phyloP scores from a whole-genome alignment of 1,140 invertebrate genomes.

The Drosophila serrata region DNA sequence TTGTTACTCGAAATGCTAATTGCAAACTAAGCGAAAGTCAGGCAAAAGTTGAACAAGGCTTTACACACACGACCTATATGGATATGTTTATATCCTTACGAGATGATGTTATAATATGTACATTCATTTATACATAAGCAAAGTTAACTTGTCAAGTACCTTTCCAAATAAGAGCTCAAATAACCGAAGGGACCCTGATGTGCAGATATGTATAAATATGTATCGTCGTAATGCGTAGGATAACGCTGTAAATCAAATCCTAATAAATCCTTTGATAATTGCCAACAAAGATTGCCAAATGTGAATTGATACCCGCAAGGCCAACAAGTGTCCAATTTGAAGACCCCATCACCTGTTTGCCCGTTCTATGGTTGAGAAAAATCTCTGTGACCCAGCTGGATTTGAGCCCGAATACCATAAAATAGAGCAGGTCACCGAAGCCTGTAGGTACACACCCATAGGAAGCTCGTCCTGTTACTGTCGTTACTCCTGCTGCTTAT shows the following conservation, averaged over 20 bases:
- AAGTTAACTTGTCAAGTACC: slow-evolving; percentile 12
- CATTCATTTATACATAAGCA: slow-evolving; percentile 18
- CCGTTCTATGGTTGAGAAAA: slow-evolving; percentile 8
- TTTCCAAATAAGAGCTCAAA: neutral
- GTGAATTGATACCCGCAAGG: slow-evolving; percentile 12
- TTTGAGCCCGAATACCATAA: neutral
- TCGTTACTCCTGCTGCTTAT: slow-evolving; percentile 25
- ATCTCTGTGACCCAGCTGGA: slow-evolving; percentile 19
- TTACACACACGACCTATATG: slow-evolving; percentile 20
- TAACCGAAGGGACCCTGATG: neutral
- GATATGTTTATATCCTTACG: neutral
- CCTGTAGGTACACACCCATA: slow-evolving; percentile 23
- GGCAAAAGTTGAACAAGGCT: slow-evolving; percentile 37
- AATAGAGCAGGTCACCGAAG: slow-evolving; percentile 45
- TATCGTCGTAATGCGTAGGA: neutral
- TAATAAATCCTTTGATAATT: slow-evolving; percentile 20
- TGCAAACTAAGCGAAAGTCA: slow-evolving; percentile 41
- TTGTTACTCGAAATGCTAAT: slow-evolving; percentile 50
- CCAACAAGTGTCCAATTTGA: slow-evolving; percentile 43
- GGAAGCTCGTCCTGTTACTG: slow-evolving; percentile 29
- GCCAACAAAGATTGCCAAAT: slow-evolving; percentile 7
- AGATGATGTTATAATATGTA: slow-evolving; percentile 1
- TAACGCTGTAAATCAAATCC: slow-evolving; percentile 4
- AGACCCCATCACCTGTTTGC: slow-evolving; percentile 18
- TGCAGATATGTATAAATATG: neutral